Evolutionary conservation across 2,113 vertebrate species (phyloP).

Genomic region (Rhinopomastus cyanomelas): DNA sequence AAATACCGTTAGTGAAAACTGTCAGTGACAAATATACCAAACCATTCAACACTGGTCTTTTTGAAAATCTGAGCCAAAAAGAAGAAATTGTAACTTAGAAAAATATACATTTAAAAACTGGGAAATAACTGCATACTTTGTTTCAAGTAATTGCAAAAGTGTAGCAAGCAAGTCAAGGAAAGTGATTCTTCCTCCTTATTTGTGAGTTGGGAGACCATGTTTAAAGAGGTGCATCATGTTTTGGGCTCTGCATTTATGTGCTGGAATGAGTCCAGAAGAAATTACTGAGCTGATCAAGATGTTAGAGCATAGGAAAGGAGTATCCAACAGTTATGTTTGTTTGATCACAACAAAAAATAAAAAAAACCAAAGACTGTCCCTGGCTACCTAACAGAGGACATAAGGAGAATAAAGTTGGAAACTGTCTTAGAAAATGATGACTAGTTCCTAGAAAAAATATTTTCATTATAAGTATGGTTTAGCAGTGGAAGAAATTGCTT

Average conservation of each 20-base stretch:
- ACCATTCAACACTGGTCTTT: background rate
- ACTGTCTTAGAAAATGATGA: background rate
- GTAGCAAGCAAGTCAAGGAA: background rate
- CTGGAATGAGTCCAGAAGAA: background rate
- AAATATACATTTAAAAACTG: background rate
- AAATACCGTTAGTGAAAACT: background rate
- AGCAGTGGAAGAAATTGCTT: background rate
- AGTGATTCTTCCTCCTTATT: background rate
- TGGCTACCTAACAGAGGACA: background rate
- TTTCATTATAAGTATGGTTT: background rate
- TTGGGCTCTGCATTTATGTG: background rate
- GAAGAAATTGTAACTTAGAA: background rate
- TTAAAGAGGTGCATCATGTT: background rate
- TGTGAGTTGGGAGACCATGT: background rate
- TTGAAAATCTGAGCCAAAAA: background rate
- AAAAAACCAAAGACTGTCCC: too few relatives aligned
- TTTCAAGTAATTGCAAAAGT: background rate
- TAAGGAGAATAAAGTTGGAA: background rate
- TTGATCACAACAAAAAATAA: background rate
- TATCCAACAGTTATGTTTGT: rapidly evolving
- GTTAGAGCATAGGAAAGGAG: background rate
- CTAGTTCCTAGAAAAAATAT: background rate
- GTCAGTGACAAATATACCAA: background rate
- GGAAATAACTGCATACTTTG: background rate
- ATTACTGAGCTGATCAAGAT: background rate